Evolutionary conservation across 2,797 vertebrate genomes (phyloP).

Genomic region (Salarias fasciatus): DNA sequence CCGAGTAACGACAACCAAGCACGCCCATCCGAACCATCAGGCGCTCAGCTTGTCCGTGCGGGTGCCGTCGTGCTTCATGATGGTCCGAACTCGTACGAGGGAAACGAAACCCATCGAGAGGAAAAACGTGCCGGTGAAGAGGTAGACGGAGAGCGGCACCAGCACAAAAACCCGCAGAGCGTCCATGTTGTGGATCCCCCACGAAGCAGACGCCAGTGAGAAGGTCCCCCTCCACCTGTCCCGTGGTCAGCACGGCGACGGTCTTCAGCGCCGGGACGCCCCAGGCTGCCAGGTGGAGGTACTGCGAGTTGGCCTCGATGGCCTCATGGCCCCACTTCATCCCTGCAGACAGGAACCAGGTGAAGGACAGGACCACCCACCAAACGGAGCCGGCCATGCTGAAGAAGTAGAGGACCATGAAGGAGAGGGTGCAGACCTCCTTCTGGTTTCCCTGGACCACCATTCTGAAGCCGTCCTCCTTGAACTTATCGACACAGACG

Average conservation of each 20-base stretch:
- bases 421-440: slow-evolving; percentile 92
- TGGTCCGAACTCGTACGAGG: slow-evolving; percentile 90
- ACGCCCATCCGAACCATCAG: slow-evolving; percentile 93
- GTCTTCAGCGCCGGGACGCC: slow-evolving; percentile 91
- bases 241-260: slow-evolving; percentile 90
- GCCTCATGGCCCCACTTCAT: slow-evolving; percentile 96
- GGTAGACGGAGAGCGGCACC: slow-evolving; percentile 89
- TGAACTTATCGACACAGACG: slow-evolving; percentile 88
- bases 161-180: slow-evolving; percentile 90
- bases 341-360: slow-evolving; percentile 93
- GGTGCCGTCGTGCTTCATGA: slow-evolving; percentile 93
- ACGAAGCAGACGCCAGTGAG: slow-evolving; percentile 93
- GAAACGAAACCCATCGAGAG: slow-evolving; percentile 92
- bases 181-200: slow-evolving; percentile 88
- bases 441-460: slow-evolving; percentile 94
- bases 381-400: slow-evolving; percentile 94
- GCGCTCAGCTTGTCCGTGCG: slow-evolving; percentile 93
- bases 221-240: slow-evolving; percentile 91
- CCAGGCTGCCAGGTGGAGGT: slow-evolving; percentile 94
- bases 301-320: slow-evolving; percentile 91
- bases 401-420: slow-evolving; percentile 94
- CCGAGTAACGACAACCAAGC: slow-evolving; percentile 90
- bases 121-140: slow-evolving; percentile 92
- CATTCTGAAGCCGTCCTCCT: slow-evolving; percentile 85
- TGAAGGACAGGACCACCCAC: slow-evolving; percentile 94